A percentile compares a stretch with the other conserved stretches of the same genome.
These are phyloP conservation scores for Conchocele bisecta DNA, from an alignment of 2,888 invertebrate species.

Conservation along the genomic window DNA sequence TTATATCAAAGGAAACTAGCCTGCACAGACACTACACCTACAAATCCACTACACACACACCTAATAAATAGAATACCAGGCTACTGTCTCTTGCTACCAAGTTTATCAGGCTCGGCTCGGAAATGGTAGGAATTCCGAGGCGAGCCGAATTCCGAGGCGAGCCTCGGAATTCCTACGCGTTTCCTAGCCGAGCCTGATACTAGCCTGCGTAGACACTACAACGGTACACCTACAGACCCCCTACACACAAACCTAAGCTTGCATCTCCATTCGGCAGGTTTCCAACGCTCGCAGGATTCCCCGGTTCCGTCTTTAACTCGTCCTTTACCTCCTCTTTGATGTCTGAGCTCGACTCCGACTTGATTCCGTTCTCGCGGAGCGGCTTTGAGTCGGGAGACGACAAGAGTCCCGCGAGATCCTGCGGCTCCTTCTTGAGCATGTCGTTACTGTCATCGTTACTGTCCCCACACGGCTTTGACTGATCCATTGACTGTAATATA, in stretches of 20 bases:
- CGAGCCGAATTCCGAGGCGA: too few relatives aligned
- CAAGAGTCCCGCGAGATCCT: slow-evolving; percentile 53
- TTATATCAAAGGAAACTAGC: too few relatives aligned
- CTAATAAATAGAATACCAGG: too few relatives aligned
- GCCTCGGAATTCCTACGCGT: too few relatives aligned
- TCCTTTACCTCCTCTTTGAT: slow-evolving; percentile 75
- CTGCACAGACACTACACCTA: too few relatives aligned
- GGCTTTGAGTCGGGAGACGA: slow-evolving; percentile 51
- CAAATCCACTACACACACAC: too few relatives aligned
- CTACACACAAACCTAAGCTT: slow-evolving; percentile 48
- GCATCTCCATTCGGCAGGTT: slow-evolving; percentile 59
- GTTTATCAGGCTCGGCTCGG: too few relatives aligned
- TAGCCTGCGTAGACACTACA: too few relatives aligned
- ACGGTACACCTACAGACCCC: too few relatives aligned
- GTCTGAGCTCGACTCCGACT: slow-evolving; percentile 62
- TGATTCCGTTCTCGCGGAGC: slow-evolving; percentile 62
- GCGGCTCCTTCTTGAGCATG: slow-evolving; percentile 55
- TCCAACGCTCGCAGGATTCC: slow-evolving; percentile 51
- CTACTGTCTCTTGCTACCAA: too few relatives aligned
- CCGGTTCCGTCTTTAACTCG: slow-evolving; percentile 58
- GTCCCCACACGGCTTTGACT: slow-evolving; percentile 47
- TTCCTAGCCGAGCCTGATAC: too few relatives aligned
- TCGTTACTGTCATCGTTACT: slow-evolving; percentile 50
- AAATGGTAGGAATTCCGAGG: too few relatives aligned
- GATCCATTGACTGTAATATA: slow-evolving; percentile 54